Evolutionary conservation across 2,113 vertebrate species (phyloP).

Genomic region (Leptobrachium ailaonicum): DNA sequence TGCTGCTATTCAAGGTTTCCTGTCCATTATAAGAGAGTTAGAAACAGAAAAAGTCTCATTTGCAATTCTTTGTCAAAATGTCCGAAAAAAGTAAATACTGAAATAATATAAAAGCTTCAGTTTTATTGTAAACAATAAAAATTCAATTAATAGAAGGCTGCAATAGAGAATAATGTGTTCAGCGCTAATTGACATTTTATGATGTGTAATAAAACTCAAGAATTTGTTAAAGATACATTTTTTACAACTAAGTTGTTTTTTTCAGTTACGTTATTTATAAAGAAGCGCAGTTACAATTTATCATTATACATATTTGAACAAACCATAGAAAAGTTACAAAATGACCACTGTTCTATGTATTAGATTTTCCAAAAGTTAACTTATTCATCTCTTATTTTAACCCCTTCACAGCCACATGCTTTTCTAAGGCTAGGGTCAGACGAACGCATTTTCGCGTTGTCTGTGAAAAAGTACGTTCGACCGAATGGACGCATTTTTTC

Average conservation of each 20-base stretch:
- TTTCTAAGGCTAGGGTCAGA: no score
- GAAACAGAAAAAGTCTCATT: no score
- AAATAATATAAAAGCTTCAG: background rate
- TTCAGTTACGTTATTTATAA: no score
- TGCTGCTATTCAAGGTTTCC: no score
- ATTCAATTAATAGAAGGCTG: background rate
- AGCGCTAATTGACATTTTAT: background rate
- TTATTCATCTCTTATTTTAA: no score
- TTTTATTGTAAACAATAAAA: background rate
- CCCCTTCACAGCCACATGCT: no score
- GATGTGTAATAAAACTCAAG: background rate
- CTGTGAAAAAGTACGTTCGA: no score
- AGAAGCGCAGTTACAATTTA: background rate
- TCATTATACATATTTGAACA: background rate
- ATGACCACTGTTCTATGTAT: no score
- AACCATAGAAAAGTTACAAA: background rate
- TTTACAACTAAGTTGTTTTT: background rate
- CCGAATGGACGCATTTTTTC: no score
- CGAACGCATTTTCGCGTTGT: no score
- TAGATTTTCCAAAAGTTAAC: no score
- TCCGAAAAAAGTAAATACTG: background rate
- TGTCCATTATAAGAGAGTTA: no score
- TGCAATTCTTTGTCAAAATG: background rate
- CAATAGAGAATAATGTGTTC: background rate
- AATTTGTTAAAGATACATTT: background rate